Evolutionary conservation across 1,140 invertebrate species (phyloP), one percentile per base, ranked within the genome.

Genomic region (Leptopilina clavipes): DNA sequence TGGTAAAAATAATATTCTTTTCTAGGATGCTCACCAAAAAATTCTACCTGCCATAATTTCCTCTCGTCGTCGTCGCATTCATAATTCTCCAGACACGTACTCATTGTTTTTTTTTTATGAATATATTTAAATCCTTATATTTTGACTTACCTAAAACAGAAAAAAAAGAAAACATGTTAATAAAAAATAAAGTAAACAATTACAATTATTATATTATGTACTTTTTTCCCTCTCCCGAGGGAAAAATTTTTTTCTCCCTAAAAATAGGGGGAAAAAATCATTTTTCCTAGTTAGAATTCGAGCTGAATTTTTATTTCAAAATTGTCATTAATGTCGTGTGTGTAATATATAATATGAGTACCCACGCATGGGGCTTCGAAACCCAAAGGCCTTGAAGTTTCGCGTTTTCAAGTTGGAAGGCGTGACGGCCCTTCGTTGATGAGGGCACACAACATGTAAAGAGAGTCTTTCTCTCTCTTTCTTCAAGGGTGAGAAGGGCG

Each of bases 321-420:
- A 65, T 31, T 65, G 59, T 3, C 59, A 65, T 65, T 65, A 65
- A 65, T 31, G 59, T 65, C 59, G 25, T 9, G 37, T n/a, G 12
- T 65, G 59, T 19, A 37, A 37, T 37, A 65, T 65, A 37, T 52
- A 45, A 65, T 52, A 45, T 11, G 56, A 65, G 56, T 65, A 65
- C 59, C 59, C 25, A 65, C 59, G 59, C 59, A 65, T 3, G 7
- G n/a, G 59, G 25, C 1, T 31, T 65, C 31, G 25, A 22, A 65
- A 37, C 22, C 59, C 12, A 11, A 65, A 65, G 59, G 12, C 59
- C 59, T 65, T 65, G 59, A 65, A 65, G 59, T 65, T 65, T 65
- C n/a, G 59, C 59, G 59, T 65, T 65, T 65, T 65, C 59, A 65
- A 65, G 59, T 65, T 65, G 59, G 59, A 65, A 65, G 59, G 59